phyloP scores from a whole-genome alignment of 35 echinoderm and acorn worm genomes.

The Patiria miniata region DNA sequence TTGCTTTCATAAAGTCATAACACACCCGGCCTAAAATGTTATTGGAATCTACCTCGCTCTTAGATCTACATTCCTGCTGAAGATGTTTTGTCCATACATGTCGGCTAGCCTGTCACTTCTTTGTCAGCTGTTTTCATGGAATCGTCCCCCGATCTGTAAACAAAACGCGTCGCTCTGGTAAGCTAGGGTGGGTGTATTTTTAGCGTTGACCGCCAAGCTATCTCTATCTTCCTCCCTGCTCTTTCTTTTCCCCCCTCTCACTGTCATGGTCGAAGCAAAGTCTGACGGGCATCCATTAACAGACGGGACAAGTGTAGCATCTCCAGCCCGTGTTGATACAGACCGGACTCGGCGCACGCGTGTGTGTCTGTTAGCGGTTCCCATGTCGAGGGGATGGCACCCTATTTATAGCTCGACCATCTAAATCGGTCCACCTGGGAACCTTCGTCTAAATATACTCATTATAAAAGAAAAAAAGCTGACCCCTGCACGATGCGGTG shows the following conservation, averaged over 20 bases:
- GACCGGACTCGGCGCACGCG: background rate
- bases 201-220: slow-evolving; percentile 15
- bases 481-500: background rate
- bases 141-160: slow-evolving; percentile 2
- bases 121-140: slow-evolving; percentile 19
- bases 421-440: background rate
- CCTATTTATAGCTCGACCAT: background rate
- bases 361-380: background rate
- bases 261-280: slow-evolving; percentile 3
- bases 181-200: background rate
- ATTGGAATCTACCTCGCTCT: background rate
- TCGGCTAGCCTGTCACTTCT: slow-evolving; percentile 15
- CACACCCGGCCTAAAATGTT: background rate
- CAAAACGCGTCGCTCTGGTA: background rate
- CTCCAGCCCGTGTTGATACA: background rate
- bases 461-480: background rate
- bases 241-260: too few relatives aligned
- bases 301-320: background rate
- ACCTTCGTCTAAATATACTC: background rate
- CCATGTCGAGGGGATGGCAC: slow-evolving; percentile 3
- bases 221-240: background rate
- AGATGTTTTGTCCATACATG: slow-evolving; percentile 28
- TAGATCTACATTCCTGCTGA: background rate
- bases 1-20: slow-evolving; percentile 2
- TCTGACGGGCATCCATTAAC: background rate